Base-by-base conservation (phyloP, 1,140 invertebrate genomes). In the Frieseomelitta varia region DNA sequence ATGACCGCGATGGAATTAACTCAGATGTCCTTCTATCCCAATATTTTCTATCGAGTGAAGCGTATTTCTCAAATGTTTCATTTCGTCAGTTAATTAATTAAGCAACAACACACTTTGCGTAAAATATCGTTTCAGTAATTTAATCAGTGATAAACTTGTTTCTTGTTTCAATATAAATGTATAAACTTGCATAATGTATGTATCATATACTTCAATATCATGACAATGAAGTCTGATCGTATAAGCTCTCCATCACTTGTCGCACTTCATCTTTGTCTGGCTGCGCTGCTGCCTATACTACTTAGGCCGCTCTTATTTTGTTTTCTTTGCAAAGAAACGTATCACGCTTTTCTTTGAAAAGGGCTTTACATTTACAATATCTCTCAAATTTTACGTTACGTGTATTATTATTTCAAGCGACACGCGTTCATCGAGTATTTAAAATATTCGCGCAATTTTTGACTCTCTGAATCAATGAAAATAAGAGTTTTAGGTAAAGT, bases 321-420 rank as follows among this genome's bases (percentile, higher is more conserved):
- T 34, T 34, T 17, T 19, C 8, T 67, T 67, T 21, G 34, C 10
- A 34, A 17, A 2, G 30, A 11, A 67, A 30, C 19, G 11, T 3
- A 27, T 30, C 27, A 17, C 6, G n/a, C 6, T 65, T 65, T 65
- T 6, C n/a, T 17, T 27, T 65, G 4, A 15, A 27, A 65, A 65
- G n/a, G 0, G 1, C 14, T 12, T 12, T 24, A 58, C 11, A 12
- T 6, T n/a, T n/a, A 0, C 1, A 24, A 14, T n/a, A 61, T n/a
- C 11, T 12, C 11, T 12, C 24, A 0, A 61, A 61, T n/a, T 14
- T 14, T 12, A 61, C 24, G 24, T 61, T 24, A 58, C 30, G 39
- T 47, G 6, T n/a, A n/a, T n/a, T 61, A n/a, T n/a, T 61, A n/a
- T 61, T 61, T n/a, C 24, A 61, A 61, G 58, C 11, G 0, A 19